Conservation (phyloP, 1,140 invertebrate genomes). For the Heliothis virescens region DNA sequence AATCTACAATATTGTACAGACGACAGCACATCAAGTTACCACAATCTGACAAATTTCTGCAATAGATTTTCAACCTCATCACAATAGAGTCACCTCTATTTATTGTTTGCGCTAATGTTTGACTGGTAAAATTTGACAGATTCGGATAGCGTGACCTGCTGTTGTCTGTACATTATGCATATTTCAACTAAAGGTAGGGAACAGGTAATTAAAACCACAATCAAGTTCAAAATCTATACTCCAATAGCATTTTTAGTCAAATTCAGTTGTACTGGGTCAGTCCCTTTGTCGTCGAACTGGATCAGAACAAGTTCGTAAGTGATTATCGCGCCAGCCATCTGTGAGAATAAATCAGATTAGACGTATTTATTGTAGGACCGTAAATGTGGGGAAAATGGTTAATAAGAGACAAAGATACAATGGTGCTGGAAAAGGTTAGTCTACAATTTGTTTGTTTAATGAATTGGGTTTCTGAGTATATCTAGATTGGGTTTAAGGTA, state of each 20-base stretch:
- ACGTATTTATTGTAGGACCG: background rate
- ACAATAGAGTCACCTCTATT: too few species aligned
- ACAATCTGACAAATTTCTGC: too few species aligned
- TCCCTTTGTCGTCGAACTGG: conserved; percentile 16
- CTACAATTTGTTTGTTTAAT: background rate
- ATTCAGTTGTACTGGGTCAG: conserved; percentile 1
- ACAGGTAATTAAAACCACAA: background rate
- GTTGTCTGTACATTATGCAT: background rate
- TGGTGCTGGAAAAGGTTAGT: too few species aligned
- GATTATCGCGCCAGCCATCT: conserved; percentile 21
- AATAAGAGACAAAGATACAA: too few species aligned
- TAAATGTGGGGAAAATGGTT: background rate
- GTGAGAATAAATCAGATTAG: conserved; percentile 3
- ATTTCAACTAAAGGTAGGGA: background rate
- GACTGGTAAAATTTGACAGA: too few species aligned
- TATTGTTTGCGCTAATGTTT: too few species aligned
- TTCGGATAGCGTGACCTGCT: too few species aligned
- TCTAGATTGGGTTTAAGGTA: too few species aligned
- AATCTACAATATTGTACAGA: too few species aligned
- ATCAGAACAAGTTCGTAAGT: conserved; percentile 13
- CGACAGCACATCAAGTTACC: too few species aligned
- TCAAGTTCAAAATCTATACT: background rate
- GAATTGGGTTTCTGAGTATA: background rate
- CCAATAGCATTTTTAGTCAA: conserved; percentile 20
- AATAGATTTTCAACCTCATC: too few species aligned